Base-by-base conservation (phyloP, 2,888 invertebrate species). In the Dolichopus griseipennis region DNA sequence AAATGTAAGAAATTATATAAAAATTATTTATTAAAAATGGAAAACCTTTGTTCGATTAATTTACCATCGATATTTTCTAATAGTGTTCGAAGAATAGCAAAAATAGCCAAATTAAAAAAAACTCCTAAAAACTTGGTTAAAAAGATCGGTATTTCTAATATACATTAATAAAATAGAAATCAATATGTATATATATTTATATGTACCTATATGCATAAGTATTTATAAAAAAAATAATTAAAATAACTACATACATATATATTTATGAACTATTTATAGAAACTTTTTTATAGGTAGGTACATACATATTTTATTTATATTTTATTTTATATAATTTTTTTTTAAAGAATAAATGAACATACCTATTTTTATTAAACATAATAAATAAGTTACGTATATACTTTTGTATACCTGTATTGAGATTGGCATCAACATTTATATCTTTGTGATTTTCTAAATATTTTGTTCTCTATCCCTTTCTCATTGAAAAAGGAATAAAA, bases 221-320 rank as follows among this genome's bases (percentile, higher is more conserved):
- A 34, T 34, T 34, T 34, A 43, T 15, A 34, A 34, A 7, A 34
- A 34, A 7, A 34, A 34, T 34, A 34, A 34, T 34, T 7, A 34
- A 7, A 34, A 8, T 37, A 37, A 1, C 8, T 37, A 37, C 37
- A 10, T 12, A 12, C 8, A 27, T 52, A 52, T 52, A 52, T 52
- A 52, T 52, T 52, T 52, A 52, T 52, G 52, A 52, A 52, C 52
- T 18, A 52, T 52, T 52, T 52, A 52, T 52, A 52, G 52, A 52
- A 52, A n/a, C 52, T 52, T 18, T 52, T 18, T 52, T 52, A 37
- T 12, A 37, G 9, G 9, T 9, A 34, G 5, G 9, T 9, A 34
- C 9, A 34, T 34, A 34, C 9, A 37, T 37, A 37, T 10, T n/a
- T 37, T 37, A 37, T 37, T 4, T 37, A 37, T 12, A 37, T 37